Base-by-base conservation (phyloP, 2,113 vertebrate genomes). In the Oncorhynchus kisutch region DNA sequence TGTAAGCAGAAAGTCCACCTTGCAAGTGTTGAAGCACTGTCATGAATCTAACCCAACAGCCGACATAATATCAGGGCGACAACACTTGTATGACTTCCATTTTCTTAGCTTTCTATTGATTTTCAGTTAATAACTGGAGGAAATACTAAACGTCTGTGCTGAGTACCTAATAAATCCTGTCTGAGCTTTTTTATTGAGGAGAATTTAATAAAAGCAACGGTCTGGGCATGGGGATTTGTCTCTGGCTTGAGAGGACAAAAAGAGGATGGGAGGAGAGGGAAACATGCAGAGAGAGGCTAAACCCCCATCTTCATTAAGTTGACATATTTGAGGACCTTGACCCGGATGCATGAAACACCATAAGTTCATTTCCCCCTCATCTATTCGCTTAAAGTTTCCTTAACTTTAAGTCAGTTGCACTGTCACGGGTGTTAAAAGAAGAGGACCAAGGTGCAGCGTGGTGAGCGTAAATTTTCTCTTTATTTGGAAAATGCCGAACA, bases 101-200 rank as follows among this genome's bases (percentile, higher is more conserved):
- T 99, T 99, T 98, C 97, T 97, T 97, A 96, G 97, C 96, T 99
- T 98, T 98, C 96, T 98, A 99, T 99, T 98, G 98, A 99, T 99
- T 99, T 99, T 99, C 97, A 98, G 97, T 99, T 99, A 99, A 99
- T 99, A 99, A 99, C 96, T 93, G 95, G 95, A 94, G 94, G 95
- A 97, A 98, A 99, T 98, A 98, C 98, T 98, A 99, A 99, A 99
- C 95, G 97, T 96, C 96, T 90, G 87, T 91, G 94, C 95, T 99
- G 97, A 99, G 97, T 98, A 98, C 96, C 96, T 98, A 98, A 99
- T 99, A 99, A 99, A 99, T 99, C 96, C 97, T 96, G 96, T 95
- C 97, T 98, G 96, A 97, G 96, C 96, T 97, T 97, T 98, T 99
- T 99, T 99, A 99, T 99, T 99, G 97, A 98, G 95, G 96, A 95